Evolutionary conservation across 2,888 invertebrate species (phyloP).

Genomic region (Parochlus steinenii): DNA sequence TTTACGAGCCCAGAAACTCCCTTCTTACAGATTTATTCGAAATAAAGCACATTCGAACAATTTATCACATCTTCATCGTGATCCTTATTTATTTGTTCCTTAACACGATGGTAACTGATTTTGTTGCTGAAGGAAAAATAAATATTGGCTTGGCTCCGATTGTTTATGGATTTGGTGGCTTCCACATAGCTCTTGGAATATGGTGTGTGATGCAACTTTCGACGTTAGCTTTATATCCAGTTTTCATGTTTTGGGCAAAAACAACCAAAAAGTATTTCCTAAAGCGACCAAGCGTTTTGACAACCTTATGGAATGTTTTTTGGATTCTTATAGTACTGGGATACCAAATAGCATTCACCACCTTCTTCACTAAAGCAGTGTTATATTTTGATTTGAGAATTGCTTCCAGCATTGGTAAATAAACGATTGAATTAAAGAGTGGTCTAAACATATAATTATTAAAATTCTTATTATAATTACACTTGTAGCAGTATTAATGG

Average conservation of each 20-base stretch:
- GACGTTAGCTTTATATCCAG: conserved; percentile 29
- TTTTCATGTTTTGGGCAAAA: conserved; percentile 34
- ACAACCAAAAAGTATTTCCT: conserved; percentile 13
- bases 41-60: conserved; percentile 61
- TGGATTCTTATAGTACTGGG: conserved; percentile 23
- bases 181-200: conserved; percentile 36
- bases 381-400: conserved; percentile 9
- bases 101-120: conserved; percentile 55
- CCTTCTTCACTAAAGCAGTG: conserved; percentile 22
- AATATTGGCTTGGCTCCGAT: conserved; percentile 43
- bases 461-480: too few species aligned
- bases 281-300: conserved; percentile 20
- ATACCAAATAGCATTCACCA: conserved; percentile 27
- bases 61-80: conserved; percentile 72
- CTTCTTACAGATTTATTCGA: conserved; percentile 63
- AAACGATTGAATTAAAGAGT: too few species aligned
- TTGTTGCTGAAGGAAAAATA: conserved; percentile 48
- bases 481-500: conserved; percentile 25
- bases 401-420: too few species aligned
- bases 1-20: conserved; percentile 57
- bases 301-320: conserved; percentile 28
- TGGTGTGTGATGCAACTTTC: conserved; percentile 37
- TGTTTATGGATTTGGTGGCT: conserved; percentile 38
- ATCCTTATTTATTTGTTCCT: conserved; percentile 54
- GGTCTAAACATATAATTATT: conserved; percentile 18